phyloP scores from a whole-genome alignment of 1,140 invertebrate genomes.

The Papilio xuthus region DNA sequence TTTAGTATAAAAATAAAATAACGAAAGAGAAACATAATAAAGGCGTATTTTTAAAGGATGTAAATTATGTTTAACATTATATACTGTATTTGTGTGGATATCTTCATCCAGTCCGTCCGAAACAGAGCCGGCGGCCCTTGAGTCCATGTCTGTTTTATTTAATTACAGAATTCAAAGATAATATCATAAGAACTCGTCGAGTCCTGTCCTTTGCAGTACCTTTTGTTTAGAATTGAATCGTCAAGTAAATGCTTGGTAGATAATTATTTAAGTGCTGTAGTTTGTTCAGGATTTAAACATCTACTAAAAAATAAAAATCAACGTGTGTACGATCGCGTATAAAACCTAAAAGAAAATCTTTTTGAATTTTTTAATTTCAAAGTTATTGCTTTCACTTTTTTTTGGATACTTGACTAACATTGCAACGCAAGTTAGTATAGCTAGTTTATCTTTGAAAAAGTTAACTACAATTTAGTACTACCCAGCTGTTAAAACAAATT shows the following conservation, averaged over 20 bases:
- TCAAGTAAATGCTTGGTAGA: not conserved
- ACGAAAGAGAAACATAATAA: not conserved
- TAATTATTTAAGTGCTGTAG: not conserved
- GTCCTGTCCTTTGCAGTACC: constrained; percentile 20
- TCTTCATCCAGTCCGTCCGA: not conserved
- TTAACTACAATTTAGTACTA: no score
- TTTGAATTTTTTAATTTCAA: no score
- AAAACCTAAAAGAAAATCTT: no score
- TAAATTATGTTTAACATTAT: constrained; percentile 8
- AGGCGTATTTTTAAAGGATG: not conserved
- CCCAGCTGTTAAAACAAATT: no score
- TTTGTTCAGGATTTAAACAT: not conserved
- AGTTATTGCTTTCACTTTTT: no score
- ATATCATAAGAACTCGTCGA: constrained; percentile 33
- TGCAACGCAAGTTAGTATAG: no score
- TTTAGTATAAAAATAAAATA: not conserved
- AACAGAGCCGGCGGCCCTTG: not conserved
- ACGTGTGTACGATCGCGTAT: not conserved
- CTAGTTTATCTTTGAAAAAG: no score
- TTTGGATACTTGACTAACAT: no score
- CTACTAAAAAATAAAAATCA: not conserved
- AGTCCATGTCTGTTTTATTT: constrained; percentile 32
- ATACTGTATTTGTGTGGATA: not conserved
- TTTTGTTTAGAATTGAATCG: constrained; percentile 11
- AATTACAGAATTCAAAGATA: constrained; percentile 30